phyloP scores from a whole-genome alignment of 2,888 invertebrate species.

The Drosophila birchii region DNA sequence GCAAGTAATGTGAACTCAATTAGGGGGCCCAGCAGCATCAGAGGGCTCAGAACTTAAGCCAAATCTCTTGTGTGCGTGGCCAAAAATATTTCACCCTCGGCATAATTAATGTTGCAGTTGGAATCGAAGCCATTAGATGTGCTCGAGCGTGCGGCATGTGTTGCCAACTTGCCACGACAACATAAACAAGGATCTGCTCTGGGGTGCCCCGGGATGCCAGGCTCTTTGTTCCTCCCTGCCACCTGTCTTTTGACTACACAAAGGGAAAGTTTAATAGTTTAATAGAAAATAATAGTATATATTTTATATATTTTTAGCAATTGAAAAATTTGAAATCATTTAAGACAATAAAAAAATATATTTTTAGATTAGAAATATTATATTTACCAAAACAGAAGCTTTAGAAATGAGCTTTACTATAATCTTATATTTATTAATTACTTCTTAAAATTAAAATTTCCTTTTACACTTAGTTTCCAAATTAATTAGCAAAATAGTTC shows the following conservation, averaged over 20 bases:
- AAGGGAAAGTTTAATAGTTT: background rate
- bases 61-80: constrained; percentile 43
- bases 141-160: constrained; percentile 40
- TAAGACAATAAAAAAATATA: too few relatives aligned
- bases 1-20: constrained; percentile 79
- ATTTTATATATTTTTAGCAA: background rate
- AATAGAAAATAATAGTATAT: too few relatives aligned
- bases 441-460: background rate
- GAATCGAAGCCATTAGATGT: constrained; percentile 41
- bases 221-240: constrained; percentile 20
- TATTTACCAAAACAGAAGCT: too few relatives aligned
- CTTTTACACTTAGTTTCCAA: background rate
- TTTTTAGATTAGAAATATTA: too few relatives aligned
- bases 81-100: constrained; percentile 37
- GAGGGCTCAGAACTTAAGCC: constrained; percentile 1
- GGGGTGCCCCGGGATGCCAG: background rate
- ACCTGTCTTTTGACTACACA: constrained; percentile 18
- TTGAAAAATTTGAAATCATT: too few relatives aligned
- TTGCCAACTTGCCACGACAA: constrained; percentile 40
- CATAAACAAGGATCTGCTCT: constrained; percentile 23
- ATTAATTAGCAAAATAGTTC: background rate
- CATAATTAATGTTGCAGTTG: constrained; percentile 40
- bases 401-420: too few relatives aligned
- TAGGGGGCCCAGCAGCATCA: constrained; percentile 45
- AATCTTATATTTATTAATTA: background rate